Evolutionary conservation across 2,113 vertebrate species (phyloP).

Genomic region (Empidonax traillii): DNA sequence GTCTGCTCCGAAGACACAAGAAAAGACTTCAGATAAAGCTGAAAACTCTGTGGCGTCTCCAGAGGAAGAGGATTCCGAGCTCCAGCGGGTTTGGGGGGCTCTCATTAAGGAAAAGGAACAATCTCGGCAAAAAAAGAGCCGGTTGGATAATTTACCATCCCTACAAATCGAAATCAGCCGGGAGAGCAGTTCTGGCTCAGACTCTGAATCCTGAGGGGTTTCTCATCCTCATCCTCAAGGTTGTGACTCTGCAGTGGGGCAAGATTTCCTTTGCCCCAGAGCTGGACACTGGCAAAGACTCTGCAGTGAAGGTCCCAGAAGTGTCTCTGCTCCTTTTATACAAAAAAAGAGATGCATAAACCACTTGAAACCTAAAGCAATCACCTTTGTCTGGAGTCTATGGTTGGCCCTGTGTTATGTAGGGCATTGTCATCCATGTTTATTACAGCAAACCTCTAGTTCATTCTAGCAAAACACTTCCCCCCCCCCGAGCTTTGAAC

Average conservation of each 20-base stretch:
- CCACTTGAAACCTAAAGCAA: slow-evolving; percentile 53
- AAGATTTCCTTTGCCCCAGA: not conserved
- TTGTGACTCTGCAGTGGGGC: slow-evolving; percentile 18
- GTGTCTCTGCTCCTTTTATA: slow-evolving; percentile 28
- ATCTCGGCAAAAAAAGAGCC: slow-evolving; percentile 91
- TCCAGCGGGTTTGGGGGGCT: slow-evolving; percentile 94
- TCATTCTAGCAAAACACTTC: slow-evolving; percentile 47
- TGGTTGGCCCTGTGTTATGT: slow-evolving; percentile 45
- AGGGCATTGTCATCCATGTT: slow-evolving; percentile 55
- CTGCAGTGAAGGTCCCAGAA: slow-evolving; percentile 25
- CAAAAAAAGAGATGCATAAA: not conserved
- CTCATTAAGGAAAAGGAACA: slow-evolving; percentile 96
- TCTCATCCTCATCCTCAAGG: not conserved
- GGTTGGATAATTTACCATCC: slow-evolving; percentile 93
- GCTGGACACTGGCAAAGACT: slow-evolving; percentile 30
- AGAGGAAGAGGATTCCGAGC: slow-evolving; percentile 91
- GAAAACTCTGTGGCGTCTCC: slow-evolving; percentile 46
- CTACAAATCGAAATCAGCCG: slow-evolving; percentile 98
- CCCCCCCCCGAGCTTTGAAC: slow-evolving; percentile 51
- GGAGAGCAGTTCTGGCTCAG: slow-evolving; percentile 92
- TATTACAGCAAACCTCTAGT: slow-evolving; percentile 54
- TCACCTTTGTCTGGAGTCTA: slow-evolving; percentile 3
- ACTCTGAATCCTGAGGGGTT: slow-evolving; percentile 88
- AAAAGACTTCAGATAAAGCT: slow-evolving; percentile 69
- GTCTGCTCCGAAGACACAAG: slow-evolving; percentile 78